Conservation (phyloP, 2,113 vertebrate species). For the Heloderma charlesbogerti region DNA sequence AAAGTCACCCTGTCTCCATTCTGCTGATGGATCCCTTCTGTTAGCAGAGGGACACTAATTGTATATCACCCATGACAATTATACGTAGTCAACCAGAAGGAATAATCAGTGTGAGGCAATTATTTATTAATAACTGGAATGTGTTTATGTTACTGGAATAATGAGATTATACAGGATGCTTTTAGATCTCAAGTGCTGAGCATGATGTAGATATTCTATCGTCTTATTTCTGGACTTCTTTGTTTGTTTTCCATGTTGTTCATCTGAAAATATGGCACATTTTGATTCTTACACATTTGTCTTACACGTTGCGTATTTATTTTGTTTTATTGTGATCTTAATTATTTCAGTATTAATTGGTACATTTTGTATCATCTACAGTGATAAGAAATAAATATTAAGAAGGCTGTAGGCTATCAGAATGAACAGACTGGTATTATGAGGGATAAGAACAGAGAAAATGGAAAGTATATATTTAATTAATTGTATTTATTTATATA, state of each 20-base stretch:
- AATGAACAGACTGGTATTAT: background rate
- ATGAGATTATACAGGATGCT: too few species aligned
- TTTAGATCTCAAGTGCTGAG: too few species aligned
- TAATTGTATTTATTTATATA: too few species aligned
- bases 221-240: background rate
- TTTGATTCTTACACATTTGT: background rate
- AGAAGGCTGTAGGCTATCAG: background rate
- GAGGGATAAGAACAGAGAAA: background rate
- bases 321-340: background rate
- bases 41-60: too few species aligned
- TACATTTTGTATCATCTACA: background rate
- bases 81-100: too few species aligned
- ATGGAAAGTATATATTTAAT: background rate
- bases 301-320: background rate
- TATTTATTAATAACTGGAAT: too few species aligned
- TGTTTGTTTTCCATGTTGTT: background rate
- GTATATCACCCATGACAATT: too few species aligned
- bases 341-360: background rate
- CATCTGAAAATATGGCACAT: background rate
- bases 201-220: too few species aligned
- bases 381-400: background rate
- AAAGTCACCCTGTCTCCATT: too few species aligned
- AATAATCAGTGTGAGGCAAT: too few species aligned
- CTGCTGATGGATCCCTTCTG: too few species aligned
- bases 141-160: too few species aligned